Percentiles rank a stretch among this genome's conserved stretches.
Evolutionary conservation across 2,113 vertebrate species (phyloP).

Genomic region (Dasyornis broadbenti): DNA sequence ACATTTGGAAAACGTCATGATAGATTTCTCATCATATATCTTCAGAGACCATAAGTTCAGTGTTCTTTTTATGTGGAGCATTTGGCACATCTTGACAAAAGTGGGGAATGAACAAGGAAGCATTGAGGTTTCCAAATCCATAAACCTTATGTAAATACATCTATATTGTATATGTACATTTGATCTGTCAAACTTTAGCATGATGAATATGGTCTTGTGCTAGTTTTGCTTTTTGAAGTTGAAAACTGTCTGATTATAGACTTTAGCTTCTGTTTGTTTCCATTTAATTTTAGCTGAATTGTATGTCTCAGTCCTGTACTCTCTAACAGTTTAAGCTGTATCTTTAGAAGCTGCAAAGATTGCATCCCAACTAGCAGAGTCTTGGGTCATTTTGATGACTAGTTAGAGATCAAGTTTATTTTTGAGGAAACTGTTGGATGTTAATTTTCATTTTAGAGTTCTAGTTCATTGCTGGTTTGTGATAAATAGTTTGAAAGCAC

Average conservation of each 20-base stretch:
- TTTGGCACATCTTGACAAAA: not conserved
- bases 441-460: not conserved
- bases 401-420: not conserved
- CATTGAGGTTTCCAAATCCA: not conserved
- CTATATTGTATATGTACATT: not conserved
- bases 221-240: not conserved
- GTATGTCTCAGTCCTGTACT: not conserved
- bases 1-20: not conserved
- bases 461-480: not conserved
- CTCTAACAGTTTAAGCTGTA: not conserved
- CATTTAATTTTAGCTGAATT: not conserved
- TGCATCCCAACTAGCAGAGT: not conserved
- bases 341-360: not conserved
- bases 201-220: not conserved
- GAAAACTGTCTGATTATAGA: not conserved
- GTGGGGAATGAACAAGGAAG: not conserved
- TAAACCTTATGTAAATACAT: not conserved
- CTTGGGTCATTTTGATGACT: not conserved
- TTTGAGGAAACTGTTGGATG: not conserved
- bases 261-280: not conserved
- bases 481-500: not conserved
- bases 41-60: not conserved
- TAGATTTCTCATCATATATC: not conserved
- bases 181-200: not conserved
- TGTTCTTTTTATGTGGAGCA: not conserved